Conservation (phyloP, 2,113 vertebrate species). For the Lichenostomus cassidix region DNA sequence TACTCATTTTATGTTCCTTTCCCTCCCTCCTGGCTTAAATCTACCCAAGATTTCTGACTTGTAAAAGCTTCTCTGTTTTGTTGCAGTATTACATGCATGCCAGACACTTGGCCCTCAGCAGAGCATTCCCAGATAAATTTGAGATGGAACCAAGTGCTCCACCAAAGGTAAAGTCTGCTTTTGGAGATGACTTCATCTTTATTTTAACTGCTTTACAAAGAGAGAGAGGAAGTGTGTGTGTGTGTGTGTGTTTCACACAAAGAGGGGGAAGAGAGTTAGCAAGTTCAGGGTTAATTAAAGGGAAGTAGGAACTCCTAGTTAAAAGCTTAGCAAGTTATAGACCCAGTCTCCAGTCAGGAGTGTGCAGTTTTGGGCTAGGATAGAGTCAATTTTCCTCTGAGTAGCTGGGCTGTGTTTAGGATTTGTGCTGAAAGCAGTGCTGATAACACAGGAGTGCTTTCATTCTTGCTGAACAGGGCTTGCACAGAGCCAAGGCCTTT, state of each 20-base stretch:
- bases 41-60: neutral
- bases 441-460: neutral
- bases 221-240: neutral
- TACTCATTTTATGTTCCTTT: neutral
- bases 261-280: neutral
- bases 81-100: slow-evolving; percentile 91
- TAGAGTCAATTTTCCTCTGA: neutral
- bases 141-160: slow-evolving; percentile 80
- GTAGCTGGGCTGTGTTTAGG: neutral
- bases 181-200: neutral
- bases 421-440: neutral
- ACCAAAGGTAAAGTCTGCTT: slow-evolving; percentile 76
- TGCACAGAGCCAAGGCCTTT: neutral
- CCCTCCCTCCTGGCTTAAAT: neutral
- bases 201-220: neutral
- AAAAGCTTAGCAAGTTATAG: neutral
- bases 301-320: neutral
- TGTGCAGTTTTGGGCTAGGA: neutral
- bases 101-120: slow-evolving; percentile 87
- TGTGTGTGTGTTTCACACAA: neutral
- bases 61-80: neutral
- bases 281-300: neutral
- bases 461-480: neutral
- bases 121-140: slow-evolving; percentile 92
- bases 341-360: neutral